phyloP scores from a whole-genome alignment of 2,113 vertebrate species.

The Condylura cristata region DNA sequence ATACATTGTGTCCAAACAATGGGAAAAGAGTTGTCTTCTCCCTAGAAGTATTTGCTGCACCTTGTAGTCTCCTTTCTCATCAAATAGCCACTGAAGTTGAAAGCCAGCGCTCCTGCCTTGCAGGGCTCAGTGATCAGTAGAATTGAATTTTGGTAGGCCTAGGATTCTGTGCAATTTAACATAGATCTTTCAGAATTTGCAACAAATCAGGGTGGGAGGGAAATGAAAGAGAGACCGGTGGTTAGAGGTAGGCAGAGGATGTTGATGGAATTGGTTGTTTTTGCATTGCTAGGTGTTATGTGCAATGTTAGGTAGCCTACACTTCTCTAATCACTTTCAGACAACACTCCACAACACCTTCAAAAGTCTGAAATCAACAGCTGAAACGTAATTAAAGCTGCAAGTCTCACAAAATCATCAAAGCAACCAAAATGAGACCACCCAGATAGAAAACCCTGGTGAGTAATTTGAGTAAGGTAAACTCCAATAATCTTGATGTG shows the following conservation, averaged over 20 bases:
- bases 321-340: constrained; percentile 48
- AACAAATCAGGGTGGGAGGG: background rate
- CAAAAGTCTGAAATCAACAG: constrained; percentile 56
- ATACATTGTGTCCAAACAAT: background rate
- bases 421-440: constrained; percentile 31
- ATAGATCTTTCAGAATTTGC: constrained; percentile 5
- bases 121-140: constrained; percentile 34
- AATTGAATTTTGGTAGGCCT: background rate
- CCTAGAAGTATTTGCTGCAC: background rate
- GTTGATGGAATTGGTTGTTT: background rate
- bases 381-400: constrained; percentile 51
- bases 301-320: constrained; percentile 63
- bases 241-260: background rate
- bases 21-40: background rate
- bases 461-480: constrained; percentile 10
- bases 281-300: constrained; percentile 61
- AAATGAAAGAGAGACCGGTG: background rate
- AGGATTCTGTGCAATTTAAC: constrained; percentile 54
- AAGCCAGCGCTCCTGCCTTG: constrained; percentile 33
- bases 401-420: constrained; percentile 42
- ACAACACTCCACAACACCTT: background rate
- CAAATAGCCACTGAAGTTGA: constrained; percentile 38
- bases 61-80: constrained; percentile 68
- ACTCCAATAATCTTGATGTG: constrained; percentile 63
- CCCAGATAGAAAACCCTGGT: constrained; percentile 27